These are phyloP conservation scores for Oreocharis arfaki DNA, from an alignment of 2,113 vertebrate species.

Conservation along the genomic window DNA sequence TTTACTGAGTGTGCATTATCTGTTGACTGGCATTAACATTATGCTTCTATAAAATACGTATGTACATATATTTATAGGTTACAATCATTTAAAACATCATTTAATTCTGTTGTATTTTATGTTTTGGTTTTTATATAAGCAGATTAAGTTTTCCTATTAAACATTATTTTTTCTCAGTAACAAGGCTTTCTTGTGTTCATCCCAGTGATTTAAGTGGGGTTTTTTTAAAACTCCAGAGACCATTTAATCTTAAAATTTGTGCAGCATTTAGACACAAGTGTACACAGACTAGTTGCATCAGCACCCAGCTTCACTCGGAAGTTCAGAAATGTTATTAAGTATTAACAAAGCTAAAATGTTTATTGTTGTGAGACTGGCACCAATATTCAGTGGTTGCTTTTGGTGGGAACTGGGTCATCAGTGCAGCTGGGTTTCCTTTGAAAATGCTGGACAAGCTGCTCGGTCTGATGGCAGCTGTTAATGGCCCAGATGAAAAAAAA, in stretches of 20 bases:
- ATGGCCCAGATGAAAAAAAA: neutral
- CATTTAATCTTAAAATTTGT: neutral
- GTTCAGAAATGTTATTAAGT: neutral
- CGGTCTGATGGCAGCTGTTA: neutral
- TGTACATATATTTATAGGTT: slow-evolving; percentile 50
- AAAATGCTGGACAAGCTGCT: neutral
- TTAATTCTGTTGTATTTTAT: neutral
- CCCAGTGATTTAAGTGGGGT: neutral
- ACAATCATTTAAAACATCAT: neutral
- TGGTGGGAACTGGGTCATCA: neutral
- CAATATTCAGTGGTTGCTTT: neutral
- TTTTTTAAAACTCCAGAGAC: neutral
- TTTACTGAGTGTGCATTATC: neutral
- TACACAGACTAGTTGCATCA: neutral
- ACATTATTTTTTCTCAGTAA: neutral
- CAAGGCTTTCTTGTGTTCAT: neutral
- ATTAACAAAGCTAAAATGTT: neutral
- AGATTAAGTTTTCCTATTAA: slow-evolving; percentile 19
- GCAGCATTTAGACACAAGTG: neutral
- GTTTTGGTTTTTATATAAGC: neutral
- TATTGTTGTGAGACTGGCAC: neutral
- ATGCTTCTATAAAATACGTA: neutral
- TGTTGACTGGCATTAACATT: neutral
- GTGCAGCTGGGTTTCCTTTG: neutral
- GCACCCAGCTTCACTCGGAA: neutral